Evolutionary conservation across 2,797 vertebrate species (phyloP).

Genomic region (Thaleichthys pacificus): DNA sequence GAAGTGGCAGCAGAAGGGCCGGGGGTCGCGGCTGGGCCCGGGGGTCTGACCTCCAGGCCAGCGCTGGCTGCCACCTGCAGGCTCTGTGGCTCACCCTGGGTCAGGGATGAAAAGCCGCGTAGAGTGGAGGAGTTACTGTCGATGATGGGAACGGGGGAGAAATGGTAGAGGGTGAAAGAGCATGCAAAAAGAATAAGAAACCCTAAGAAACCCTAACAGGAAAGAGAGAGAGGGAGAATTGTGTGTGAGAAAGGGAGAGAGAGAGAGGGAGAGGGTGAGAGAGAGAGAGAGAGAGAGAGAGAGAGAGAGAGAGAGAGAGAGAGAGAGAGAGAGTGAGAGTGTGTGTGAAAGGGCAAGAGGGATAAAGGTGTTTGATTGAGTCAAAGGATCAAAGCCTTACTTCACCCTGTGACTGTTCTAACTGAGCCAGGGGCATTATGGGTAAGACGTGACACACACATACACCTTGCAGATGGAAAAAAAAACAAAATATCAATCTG

Average conservation of each 20-base stretch:
- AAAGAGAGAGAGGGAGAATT: too few species aligned
- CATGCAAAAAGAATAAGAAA: too few species aligned
- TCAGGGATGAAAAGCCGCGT: too few species aligned
- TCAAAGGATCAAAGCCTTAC: conserved; percentile 74
- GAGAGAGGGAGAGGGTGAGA: conserved; percentile 39
- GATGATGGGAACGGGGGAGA: too few species aligned
- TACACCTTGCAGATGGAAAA: not conserved
- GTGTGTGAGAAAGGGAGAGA: too few species aligned
- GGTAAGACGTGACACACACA: conserved; percentile 52
- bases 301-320: conserved; percentile 57
- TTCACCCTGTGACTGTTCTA: conserved; percentile 59
- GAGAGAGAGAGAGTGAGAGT: conserved; percentile 24
- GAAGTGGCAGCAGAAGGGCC: too few species aligned
- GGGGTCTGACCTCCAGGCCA: not conserved
- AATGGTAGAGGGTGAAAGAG: too few species aligned
- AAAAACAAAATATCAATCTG: not conserved
- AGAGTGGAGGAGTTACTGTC: too few species aligned
- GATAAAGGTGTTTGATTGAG: conserved; percentile 73
- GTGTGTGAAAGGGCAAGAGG: conserved; percentile 15
- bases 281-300: conserved; percentile 49
- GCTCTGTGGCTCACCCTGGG: conserved; percentile 6
- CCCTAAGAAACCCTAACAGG: too few species aligned
- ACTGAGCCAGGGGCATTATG: conserved; percentile 67
- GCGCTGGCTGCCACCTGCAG: conserved; percentile 48
- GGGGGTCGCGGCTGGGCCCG: too few species aligned